phyloP scores from a whole-genome alignment of 2,888 invertebrate species.

The Acronicta leporina region DNA sequence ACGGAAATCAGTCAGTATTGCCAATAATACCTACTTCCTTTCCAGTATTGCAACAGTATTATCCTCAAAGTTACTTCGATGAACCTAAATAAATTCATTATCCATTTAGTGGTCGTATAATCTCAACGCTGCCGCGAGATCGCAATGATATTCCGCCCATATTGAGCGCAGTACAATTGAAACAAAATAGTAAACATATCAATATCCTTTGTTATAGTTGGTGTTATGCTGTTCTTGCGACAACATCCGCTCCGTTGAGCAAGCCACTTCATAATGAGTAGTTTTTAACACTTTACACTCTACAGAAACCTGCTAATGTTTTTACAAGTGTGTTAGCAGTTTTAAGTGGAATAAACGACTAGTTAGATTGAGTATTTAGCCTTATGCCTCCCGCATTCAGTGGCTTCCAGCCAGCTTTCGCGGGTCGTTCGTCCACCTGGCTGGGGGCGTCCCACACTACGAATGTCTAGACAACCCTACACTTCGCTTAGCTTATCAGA shows the following conservation, averaged over 20 bases:
- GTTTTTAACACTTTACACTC: conserved; percentile 31
- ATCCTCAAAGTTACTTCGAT: background rate
- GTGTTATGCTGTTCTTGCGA: conserved; percentile 38
- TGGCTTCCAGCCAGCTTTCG: background rate
- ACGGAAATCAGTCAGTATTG: too few relatives aligned
- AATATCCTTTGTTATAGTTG: conserved; percentile 52
- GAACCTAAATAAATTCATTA: background rate
- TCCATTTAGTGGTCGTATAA: background rate
- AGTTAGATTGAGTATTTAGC: background rate
- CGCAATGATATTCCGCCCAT: conserved; percentile 1
- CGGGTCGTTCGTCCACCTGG: background rate
- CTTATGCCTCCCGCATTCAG: background rate
- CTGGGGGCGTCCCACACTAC: background rate
- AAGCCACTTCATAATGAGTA: conserved; percentile 40
- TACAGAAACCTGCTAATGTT: conserved; percentile 19
- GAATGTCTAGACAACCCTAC: background rate
- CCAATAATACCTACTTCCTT: background rate
- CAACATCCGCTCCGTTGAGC: conserved; percentile 46
- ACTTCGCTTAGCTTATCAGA: too few relatives aligned
- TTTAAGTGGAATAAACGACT: background rate
- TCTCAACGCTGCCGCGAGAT: background rate
- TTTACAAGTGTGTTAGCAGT: conserved; percentile 19
- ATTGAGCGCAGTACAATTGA: conserved; percentile 23
- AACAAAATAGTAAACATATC: conserved; percentile 48
- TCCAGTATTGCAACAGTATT: background rate